Evolutionary conservation across 23 tunicate species (phyloP).

Genomic region (Styela plicata): DNA sequence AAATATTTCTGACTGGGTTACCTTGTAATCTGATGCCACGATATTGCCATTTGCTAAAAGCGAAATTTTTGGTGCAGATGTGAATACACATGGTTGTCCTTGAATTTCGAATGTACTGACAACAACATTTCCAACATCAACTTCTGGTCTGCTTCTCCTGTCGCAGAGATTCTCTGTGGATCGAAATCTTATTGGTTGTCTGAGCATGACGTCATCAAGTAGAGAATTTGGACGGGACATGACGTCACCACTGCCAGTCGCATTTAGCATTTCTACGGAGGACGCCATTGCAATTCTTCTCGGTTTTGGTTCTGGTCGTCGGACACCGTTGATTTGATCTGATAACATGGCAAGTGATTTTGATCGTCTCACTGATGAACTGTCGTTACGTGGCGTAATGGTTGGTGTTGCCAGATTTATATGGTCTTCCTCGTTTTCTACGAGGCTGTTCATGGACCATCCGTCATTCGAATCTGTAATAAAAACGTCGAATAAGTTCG

Average conservation of each 20-base stretch:
- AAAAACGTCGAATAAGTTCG: neutral
- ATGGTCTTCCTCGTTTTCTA: neutral
- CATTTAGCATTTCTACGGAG: neutral
- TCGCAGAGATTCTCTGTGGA: slow-evolving; percentile 4
- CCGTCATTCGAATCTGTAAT: slow-evolving; percentile 2
- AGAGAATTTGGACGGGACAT: slow-evolving; percentile 3
- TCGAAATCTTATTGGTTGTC: neutral
- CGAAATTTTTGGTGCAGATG: slow-evolving; percentile 50
- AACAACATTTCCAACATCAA: neutral
- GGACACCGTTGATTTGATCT: neutral
- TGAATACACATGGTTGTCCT: slow-evolving; percentile 33
- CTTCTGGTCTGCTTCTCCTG: neutral
- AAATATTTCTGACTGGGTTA: no score
- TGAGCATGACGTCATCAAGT: neutral
- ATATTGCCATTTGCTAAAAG: slow-evolving; percentile 30
- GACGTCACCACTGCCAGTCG: neutral
- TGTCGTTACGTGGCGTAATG: neutral
- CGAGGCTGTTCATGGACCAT: neutral
- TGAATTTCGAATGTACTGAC: slow-evolving; percentile 4
- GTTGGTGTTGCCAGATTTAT: neutral
- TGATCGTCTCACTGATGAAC: neutral
- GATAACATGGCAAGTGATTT: neutral
- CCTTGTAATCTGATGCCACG: slow-evolving; percentile 56
- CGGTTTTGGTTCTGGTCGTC: neutral
- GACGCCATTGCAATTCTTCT: neutral